Percentiles rank a stretch among this genome's conserved stretches.
These are phyloP conservation scores for Pemphredon lugubris DNA, from an alignment of 2,888 invertebrate genomes.

Conservation along the genomic window DNA sequence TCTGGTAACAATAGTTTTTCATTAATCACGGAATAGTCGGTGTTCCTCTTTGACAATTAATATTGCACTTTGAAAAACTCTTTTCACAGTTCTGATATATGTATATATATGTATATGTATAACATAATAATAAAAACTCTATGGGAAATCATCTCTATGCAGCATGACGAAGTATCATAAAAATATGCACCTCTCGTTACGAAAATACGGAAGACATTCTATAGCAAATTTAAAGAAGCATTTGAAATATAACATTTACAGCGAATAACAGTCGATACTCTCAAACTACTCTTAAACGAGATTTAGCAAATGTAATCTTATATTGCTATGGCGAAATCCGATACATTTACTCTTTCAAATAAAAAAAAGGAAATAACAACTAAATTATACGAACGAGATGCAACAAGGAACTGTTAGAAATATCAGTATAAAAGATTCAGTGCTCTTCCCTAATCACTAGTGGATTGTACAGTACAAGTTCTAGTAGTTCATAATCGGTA, in stretches of 20 bases:
- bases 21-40: conserved; percentile 39
- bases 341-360: conserved; percentile 54
- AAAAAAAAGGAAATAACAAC: conserved; percentile 49
- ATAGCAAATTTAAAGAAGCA: conserved; percentile 35
- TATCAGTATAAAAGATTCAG: conserved; percentile 72
- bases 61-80: conserved; percentile 47
- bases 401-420: conserved; percentile 67
- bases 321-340: conserved; percentile 49
- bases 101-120: too few species aligned
- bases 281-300: conserved; percentile 44
- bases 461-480: conserved; percentile 64
- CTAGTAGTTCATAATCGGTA: conserved; percentile 56
- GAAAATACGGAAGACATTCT: conserved; percentile 62
- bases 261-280: conserved; percentile 46
- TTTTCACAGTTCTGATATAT: conserved; percentile 19
- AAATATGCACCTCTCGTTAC: conserved; percentile 39
- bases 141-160: conserved; percentile 29
- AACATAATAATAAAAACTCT: too few species aligned
- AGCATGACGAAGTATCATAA: conserved; percentile 30
- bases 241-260: conserved; percentile 40
- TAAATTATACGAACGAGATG: conserved; percentile 64
- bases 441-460: conserved; percentile 67
- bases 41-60: conserved; percentile 35
- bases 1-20: conserved; percentile 39
- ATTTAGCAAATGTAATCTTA: conserved; percentile 37